Base-by-base conservation (phyloP, 2,888 invertebrate genomes). In the Osmoderma eremita region DNA sequence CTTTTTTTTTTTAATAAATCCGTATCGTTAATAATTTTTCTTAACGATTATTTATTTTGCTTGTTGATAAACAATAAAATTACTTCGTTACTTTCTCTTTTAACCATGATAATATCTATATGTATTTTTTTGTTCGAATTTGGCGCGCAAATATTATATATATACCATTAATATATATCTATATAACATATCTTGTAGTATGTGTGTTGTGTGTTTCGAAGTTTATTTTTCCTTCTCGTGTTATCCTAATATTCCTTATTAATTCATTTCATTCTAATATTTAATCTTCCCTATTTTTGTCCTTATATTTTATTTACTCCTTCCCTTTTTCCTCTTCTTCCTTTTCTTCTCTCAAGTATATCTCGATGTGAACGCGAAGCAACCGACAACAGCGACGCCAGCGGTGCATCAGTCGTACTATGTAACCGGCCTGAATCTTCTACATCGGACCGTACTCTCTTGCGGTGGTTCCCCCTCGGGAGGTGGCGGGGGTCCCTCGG, bases 371-470 rank as follows among this genome's bases (percentile, higher is more conserved):
- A 61, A 61, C 45, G 45, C 45, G 30, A 61, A 61, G 45, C 58
- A 58, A 58, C 45, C 42, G 30, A 45, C 58, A 45, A 30, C 30
- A 61, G 24, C 24, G 58, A 61, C 42, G 24, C 45, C 15, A 4
- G 2, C 30, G 30, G 6, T 30, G 30, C 17, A 61, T 61, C 58
- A 61, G 58, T 61, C 58, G 58, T 72, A 79, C 78, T 83, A 82
- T 77, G 82, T 82, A 71, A 83, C 78, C 18, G 82, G 83, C 66
- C 81, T 72, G 72, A 79, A 83, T 56, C 82, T 76, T 67, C 83
- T 76, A 71, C 81, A 80, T 53, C 82, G 76, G 65, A 81, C 82
- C 62, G 80, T 81, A 64, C 80, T 80, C 72, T 82, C 82, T 15
- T 79, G 75, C 3, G 80, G 77, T 1, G 82, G 81, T 30, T 81